These are phyloP conservation scores for Sparus aurata DNA, from an alignment of 2,797 vertebrate genomes.

Conservation along the genomic window DNA sequence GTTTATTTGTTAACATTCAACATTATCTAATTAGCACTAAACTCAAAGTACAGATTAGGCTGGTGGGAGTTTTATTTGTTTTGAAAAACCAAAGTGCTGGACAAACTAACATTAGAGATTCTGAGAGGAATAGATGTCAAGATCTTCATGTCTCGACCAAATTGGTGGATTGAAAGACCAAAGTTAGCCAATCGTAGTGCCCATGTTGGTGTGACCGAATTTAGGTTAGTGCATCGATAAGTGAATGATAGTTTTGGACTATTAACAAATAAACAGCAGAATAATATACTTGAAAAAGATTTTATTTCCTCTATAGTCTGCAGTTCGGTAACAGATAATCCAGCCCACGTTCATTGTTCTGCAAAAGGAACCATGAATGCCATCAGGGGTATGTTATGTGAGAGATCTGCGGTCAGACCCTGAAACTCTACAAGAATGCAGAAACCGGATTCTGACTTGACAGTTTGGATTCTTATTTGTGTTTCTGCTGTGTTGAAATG, in stretches of 20 bases:
- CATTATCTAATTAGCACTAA: background rate
- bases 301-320: background rate
- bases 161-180: background rate
- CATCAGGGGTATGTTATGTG: conserved; percentile 12
- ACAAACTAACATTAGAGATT: background rate
- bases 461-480: conserved; percentile 32
- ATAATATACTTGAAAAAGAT: background rate
- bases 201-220: background rate
- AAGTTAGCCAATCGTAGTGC: background rate
- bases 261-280: background rate
- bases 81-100: background rate
- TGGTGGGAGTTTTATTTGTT: background rate
- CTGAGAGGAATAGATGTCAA: background rate
- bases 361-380: conserved; percentile 12
- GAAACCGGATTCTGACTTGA: conserved; percentile 27
- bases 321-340: background rate
- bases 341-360: background rate
- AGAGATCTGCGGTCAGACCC: conserved; percentile 26
- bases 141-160: background rate
- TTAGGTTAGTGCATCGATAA: background rate
- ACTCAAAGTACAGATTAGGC: background rate
- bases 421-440: conserved; percentile 46
- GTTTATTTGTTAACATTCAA: background rate
- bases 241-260: background rate
- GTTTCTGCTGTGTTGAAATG: conserved; percentile 47